phyloP scores from a whole-genome alignment of 2,797 vertebrate species.

The Lepus oiostolus region DNA sequence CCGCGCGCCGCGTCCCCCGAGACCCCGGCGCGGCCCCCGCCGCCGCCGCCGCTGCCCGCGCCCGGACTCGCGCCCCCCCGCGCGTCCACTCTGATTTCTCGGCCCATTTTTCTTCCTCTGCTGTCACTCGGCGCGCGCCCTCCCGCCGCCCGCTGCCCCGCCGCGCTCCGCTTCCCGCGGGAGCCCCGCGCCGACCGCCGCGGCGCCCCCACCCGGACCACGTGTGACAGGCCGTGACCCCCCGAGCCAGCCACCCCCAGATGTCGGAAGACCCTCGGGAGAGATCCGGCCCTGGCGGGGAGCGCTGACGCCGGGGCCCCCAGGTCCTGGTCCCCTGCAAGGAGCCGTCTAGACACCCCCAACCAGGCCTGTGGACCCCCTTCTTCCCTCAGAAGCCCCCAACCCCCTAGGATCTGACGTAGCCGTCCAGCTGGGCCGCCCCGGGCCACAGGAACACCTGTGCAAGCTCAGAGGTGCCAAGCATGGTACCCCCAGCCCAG shows the following conservation, averaged over 20 bases:
- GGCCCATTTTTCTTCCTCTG: constrained; percentile 96
- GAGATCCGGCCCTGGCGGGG: neutral
- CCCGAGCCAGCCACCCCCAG: constrained; percentile 25
- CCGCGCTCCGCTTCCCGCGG: constrained; percentile 83
- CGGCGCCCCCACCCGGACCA: constrained; percentile 43
- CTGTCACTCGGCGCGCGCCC: constrained; percentile 89
- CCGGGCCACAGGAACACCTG: neutral
- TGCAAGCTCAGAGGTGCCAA: neutral
- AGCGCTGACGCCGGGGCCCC: neutral
- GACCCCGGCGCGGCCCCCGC: constrained; percentile 92
- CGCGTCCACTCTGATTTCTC: constrained; percentile 96
- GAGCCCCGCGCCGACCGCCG: constrained; percentile 67
- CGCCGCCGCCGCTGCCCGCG: constrained; percentile 73
- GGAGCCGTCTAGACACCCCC: neutral
- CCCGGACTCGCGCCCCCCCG: constrained; percentile 75
- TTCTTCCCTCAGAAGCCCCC: neutral
- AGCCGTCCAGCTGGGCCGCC: neutral
- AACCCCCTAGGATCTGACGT: neutral
- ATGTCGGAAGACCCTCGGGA: neutral
- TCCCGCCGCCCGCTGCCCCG: constrained; percentile 81
- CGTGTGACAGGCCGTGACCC: neutral
- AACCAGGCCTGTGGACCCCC: neutral
- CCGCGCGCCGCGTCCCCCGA: constrained; percentile 88
- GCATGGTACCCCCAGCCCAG: neutral
- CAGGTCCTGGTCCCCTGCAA: neutral